Evolutionary conservation across 2,888 invertebrate genomes (phyloP), one percentile per base, ranked within the genome.

Genomic region (Tenthredo livida): DNA sequence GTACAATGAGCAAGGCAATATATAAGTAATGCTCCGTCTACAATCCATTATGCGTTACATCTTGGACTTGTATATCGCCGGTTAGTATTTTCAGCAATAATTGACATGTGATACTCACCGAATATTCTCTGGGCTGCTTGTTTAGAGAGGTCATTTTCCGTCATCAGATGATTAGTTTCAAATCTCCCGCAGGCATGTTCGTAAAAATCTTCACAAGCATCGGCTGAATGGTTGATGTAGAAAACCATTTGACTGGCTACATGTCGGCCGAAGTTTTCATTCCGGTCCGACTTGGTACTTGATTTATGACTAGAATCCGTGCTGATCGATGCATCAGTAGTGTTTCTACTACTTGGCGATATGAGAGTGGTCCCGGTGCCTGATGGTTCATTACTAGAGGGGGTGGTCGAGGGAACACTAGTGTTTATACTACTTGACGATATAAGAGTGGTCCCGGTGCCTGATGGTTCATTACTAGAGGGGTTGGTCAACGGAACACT

Each of bases 181-280:
- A 92, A 87, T 54, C 90, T 90, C 58, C 92, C 92, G 84, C 90
- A 90, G 65, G 90, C 88, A 58, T 86, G 89, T 29, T 89, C 88
- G 80, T 90, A 90, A 84, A 90, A 92, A 84, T 92, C 90, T 0
- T 91, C 90, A 84, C 92, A 92, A 29, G 91, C 88, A 84, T 90
- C 89, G 0, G 85, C 87, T 12, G 89, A 87, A 37, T 91, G 91
- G 86, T 92, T 90, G 91, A 92, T 92, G 65, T 89, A 90, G 5
- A 89, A 90, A 67, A 92, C 58, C 82, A 92, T 90, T 84, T 86
- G 89, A 75, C 90, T 90, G 0, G 90, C 88, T 5, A 89, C 21
- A 33, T 87, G 89, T 65, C 89, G 90, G 77, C 33, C 67, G 1
- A 33, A 12, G 10, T 29, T 33, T 4, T 29, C 29, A 2, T 29